Evolutionary conservation across 2,113 vertebrate species (phyloP).

Genomic region (Cavia aperea): DNA sequence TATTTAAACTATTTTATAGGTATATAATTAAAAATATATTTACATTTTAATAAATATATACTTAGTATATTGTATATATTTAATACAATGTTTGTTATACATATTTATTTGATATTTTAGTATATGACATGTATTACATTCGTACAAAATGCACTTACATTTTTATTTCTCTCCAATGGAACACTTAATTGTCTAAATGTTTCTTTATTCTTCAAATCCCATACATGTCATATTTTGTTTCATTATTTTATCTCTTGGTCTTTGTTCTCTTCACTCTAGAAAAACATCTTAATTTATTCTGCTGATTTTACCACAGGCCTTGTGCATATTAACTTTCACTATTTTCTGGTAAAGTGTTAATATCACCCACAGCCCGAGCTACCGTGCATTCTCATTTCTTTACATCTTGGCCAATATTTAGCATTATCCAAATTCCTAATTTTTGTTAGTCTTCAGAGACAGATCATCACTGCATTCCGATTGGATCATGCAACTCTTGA

Average conservation of each 20-base stretch:
- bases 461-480: neutral
- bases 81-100: neutral
- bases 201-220: neutral
- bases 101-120: neutral
- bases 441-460: neutral
- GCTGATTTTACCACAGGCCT: neutral
- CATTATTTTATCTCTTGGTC: neutral
- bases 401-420: neutral
- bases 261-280: neutral
- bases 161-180: conserved; percentile 18
- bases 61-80: neutral
- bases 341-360: neutral
- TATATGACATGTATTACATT: neutral
- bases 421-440: neutral
- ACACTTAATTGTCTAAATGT: neutral
- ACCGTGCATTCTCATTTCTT: neutral
- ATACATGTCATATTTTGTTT: neutral
- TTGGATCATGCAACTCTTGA: neutral
- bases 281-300: neutral
- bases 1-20: neutral
- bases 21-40: neutral
- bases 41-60: neutral
- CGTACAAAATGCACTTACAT: neutral
- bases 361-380: neutral
- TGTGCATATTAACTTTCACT: neutral